Evolutionary conservation across 2,888 invertebrate genomes (phyloP).

Genomic region (Plagodis pulveraria): DNA sequence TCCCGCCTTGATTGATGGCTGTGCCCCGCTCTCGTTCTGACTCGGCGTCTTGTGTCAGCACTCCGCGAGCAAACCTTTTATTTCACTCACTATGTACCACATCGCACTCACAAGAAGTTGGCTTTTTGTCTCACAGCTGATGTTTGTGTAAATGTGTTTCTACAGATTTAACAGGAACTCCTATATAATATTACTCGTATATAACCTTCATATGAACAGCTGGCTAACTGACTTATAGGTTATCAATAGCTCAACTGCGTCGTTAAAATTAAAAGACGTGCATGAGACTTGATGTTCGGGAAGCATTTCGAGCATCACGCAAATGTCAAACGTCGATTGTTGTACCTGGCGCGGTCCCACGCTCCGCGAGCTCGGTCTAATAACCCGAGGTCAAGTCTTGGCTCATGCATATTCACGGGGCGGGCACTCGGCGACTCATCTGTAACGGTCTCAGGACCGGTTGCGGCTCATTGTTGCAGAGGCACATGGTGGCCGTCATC

Average conservation of each 20-base stretch:
- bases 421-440: slow-evolving; percentile 71
- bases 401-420: slow-evolving; percentile 82
- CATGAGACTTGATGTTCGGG: slow-evolving; percentile 42
- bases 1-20: slow-evolving; percentile 48
- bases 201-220: background rate
- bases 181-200: too few species aligned
- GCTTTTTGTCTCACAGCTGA: slow-evolving; percentile 6
- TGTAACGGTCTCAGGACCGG: slow-evolving; percentile 83
- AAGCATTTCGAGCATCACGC: slow-evolving; percentile 48
- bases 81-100: slow-evolving; percentile 28
- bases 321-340: slow-evolving; percentile 72
- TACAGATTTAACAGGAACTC: slow-evolving; percentile 2
- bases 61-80: slow-evolving; percentile 39
- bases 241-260: slow-evolving; percentile 13
- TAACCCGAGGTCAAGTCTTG: slow-evolving; percentile 79
- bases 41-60: slow-evolving; percentile 60
- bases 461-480: slow-evolving; percentile 79
- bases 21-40: slow-evolving; percentile 55
- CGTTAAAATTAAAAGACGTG: slow-evolving; percentile 34
- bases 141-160: slow-evolving; percentile 14
- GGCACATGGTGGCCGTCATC: slow-evolving; percentile 42
- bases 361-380: slow-evolving; percentile 73
- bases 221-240: slow-evolving; percentile 1
- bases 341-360: slow-evolving; percentile 68
- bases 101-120: slow-evolving; percentile 19